Evolutionary conservation across 2,113 vertebrate genomes (phyloP).

Genomic region (Gracilinanus agilis): DNA sequence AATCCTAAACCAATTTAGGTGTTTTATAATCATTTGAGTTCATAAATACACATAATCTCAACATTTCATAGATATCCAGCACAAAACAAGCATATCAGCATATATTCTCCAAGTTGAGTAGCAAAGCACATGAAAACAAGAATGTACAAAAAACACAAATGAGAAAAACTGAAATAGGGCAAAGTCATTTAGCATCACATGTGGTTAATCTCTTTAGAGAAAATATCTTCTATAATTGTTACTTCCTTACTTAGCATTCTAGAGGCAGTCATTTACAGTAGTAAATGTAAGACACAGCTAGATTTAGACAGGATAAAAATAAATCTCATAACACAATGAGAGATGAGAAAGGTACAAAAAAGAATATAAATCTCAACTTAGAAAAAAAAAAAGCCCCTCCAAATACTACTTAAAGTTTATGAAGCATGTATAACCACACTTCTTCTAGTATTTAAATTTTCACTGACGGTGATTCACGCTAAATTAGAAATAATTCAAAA

Average conservation of each 20-base stretch:
- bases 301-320: conserved; percentile 63
- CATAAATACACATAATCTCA: not conserved
- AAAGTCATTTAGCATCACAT: conserved; percentile 58
- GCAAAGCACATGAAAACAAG: conserved; percentile 35
- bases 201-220: conserved; percentile 64
- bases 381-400: conserved; percentile 19
- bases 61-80: conserved; percentile 4
- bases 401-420: conserved; percentile 43
- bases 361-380: conserved; percentile 17
- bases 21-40: not conserved
- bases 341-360: not conserved
- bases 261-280: conserved; percentile 68
- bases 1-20: not conserved
- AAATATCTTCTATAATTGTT: conserved; percentile 73
- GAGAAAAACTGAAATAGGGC: conserved; percentile 59
- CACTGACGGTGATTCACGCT: conserved; percentile 36
- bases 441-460: conserved; percentile 35
- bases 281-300: conserved; percentile 57
- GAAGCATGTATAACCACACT: conserved; percentile 38
- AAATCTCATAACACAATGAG: conserved; percentile 64
- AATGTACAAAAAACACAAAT: conserved; percentile 54
- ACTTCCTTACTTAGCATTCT: conserved; percentile 70
- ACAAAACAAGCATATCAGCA: conserved; percentile 54
- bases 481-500: conserved; percentile 59
- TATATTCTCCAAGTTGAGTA: conserved; percentile 50